A percentile compares a stretch with the other conserved stretches of the same genome.
Conservation (phyloP, 1,140 invertebrate genomes). For the Heliconius hewitsoni region DNA sequence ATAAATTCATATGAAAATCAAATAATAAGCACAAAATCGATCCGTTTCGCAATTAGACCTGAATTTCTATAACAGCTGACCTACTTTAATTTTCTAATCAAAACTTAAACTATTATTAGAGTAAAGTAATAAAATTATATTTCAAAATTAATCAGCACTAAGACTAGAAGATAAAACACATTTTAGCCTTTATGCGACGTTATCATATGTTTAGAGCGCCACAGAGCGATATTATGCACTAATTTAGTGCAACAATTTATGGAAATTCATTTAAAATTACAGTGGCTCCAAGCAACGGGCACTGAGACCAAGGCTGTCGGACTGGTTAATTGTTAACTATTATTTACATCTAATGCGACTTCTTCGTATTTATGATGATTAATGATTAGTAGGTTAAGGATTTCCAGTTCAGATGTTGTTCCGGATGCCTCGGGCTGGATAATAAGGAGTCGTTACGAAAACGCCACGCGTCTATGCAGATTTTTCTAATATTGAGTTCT, state of each 20-base stretch:
- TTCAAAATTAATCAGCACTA: not conserved
- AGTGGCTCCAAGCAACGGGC: constrained; percentile 32
- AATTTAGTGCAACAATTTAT: constrained; percentile 22
- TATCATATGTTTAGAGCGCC: not conserved
- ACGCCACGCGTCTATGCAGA: constrained; percentile 19
- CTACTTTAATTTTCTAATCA: not conserved
- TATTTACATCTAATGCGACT: constrained; percentile 52
- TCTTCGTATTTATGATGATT: constrained; percentile 59
- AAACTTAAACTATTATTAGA: not conserved
- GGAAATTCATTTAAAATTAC: constrained; percentile 26
- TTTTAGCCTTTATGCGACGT: constrained; percentile 1
- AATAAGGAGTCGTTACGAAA: constrained; percentile 45
- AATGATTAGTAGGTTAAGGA: constrained; percentile 64
- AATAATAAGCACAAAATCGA: not conserved
- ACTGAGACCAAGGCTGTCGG: constrained; percentile 46
- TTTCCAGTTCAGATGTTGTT: constrained; percentile 54
- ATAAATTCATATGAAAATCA: not conserved
- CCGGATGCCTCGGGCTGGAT: constrained; percentile 42
- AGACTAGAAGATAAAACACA: not conserved
- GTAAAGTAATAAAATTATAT: not conserved
- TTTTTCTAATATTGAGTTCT: not conserved
- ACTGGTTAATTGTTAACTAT: constrained; percentile 61
- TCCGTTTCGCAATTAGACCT: not conserved
- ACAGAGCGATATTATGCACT: constrained; percentile 18
- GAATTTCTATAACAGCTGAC: not conserved